Evolutionary conservation across 2,888 invertebrate genomes (phyloP).

Genomic region (Cetonia aurata): DNA sequence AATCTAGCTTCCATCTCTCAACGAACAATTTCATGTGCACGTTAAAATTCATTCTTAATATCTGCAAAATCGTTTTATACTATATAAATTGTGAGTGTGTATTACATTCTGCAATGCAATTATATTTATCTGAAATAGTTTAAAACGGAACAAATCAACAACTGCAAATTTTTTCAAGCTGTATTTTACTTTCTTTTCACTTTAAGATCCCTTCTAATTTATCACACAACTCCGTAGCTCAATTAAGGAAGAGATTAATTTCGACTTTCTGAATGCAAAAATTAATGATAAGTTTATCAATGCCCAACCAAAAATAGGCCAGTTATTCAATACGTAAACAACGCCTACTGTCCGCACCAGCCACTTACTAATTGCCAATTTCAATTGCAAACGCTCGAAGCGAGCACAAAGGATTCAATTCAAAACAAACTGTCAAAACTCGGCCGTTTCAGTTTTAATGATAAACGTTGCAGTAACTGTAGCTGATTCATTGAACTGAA

Average conservation of each 20-base stretch:
- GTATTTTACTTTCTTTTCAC: too few relatives aligned
- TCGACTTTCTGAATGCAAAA: slow-evolving; percentile 2
- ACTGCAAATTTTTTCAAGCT: too few relatives aligned
- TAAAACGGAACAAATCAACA: too few relatives aligned
- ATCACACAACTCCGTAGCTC: neutral
- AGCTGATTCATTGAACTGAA: slow-evolving; percentile 4
- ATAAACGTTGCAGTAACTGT: neutral
- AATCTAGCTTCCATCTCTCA: too few relatives aligned
- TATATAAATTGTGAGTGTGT: too few relatives aligned
- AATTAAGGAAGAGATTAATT: slow-evolving; percentile 4
- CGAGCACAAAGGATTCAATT: slow-evolving; percentile 8
- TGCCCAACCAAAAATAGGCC: slow-evolving; percentile 2
- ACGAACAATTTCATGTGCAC: too few relatives aligned
- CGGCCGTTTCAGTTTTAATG: slow-evolving; percentile 1
- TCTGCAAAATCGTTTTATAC: too few relatives aligned
- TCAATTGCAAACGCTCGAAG: slow-evolving; percentile 20
- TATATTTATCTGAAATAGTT: too few relatives aligned
- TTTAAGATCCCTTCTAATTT: too few relatives aligned
- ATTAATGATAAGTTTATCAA: slow-evolving; percentile 28
- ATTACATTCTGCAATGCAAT: too few relatives aligned
- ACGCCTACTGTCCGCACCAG: slow-evolving; percentile 30
- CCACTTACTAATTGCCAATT: slow-evolving; percentile 30
- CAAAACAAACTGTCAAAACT: slow-evolving; percentile 19
- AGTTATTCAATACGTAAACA: slow-evolving; percentile 26
- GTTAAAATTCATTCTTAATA: too few relatives aligned